Evolutionary conservation across 2,888 invertebrate genomes (phyloP).

Genomic region (Synergus umbraculus): DNA sequence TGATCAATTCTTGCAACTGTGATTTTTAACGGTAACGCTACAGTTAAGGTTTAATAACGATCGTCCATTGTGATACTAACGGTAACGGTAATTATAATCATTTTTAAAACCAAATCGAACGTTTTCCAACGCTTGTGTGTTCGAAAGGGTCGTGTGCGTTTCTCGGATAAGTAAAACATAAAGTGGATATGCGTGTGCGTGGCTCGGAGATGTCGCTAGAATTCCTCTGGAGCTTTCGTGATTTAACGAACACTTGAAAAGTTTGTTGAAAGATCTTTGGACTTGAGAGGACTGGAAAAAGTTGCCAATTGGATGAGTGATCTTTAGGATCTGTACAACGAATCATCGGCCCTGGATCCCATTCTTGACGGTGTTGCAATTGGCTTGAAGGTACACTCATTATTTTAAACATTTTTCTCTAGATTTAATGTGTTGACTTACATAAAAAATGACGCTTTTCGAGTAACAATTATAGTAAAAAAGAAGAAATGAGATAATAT

Average conservation of each 20-base stretch:
- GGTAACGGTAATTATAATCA: slow-evolving; percentile 21
- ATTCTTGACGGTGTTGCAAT: neutral
- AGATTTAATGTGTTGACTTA: no score
- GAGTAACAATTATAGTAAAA: no score
- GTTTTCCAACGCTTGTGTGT: slow-evolving; percentile 5
- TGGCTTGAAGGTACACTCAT: slow-evolving; percentile 10
- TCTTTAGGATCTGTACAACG: slow-evolving; percentile 23
- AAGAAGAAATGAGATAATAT: no score
- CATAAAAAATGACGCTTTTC: no score
- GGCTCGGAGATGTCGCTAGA: slow-evolving; percentile 14
- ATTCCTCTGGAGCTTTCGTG: neutral
- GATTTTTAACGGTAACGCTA: slow-evolving; percentile 26
- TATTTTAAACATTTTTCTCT: neutral
- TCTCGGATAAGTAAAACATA: neutral
- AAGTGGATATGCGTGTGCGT: slow-evolving; percentile 19
- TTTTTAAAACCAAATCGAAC: slow-evolving; percentile 13
- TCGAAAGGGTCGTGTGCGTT: neutral
- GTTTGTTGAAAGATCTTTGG: neutral
- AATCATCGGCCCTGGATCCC: slow-evolving; percentile 38
- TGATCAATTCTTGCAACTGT: slow-evolving; percentile 33
- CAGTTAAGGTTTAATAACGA: slow-evolving; percentile 26
- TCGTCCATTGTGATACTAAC: slow-evolving; percentile 41
- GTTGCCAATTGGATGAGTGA: neutral
- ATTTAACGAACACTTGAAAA: slow-evolving; percentile 1
- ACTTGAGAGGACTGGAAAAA: neutral